Conservation (phyloP, 2,113 vertebrate species). For the Pogona vitticeps region DNA sequence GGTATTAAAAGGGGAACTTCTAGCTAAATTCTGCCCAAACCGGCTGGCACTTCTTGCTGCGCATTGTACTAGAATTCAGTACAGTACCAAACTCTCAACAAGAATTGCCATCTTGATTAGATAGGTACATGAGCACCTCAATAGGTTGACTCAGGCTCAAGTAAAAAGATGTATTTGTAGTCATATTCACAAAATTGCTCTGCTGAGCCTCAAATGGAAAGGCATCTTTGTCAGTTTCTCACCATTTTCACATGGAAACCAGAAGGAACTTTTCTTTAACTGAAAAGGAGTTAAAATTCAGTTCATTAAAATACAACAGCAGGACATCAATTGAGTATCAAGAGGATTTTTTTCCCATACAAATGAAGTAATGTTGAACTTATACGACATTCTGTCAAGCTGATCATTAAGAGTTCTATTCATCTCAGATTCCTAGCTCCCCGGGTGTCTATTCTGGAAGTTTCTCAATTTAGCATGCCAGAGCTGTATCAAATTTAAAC, state of each 20-base stretch:
- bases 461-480: conserved; percentile 52
- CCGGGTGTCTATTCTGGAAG: conserved; percentile 47
- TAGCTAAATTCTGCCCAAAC: no score
- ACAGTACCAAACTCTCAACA: no score
- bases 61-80: no score
- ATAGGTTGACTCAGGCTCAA: neutral
- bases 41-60: no score
- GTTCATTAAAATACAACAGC: conserved; percentile 59
- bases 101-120: neutral
- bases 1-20: no score
- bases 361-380: conserved; percentile 50
- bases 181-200: neutral
- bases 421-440: conserved; percentile 50
- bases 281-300: conserved; percentile 40
- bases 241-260: neutral
- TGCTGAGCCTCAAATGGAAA: neutral
- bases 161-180: neutral
- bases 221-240: neutral
- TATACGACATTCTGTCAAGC: conserved; percentile 26
- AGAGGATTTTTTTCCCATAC: conserved; percentile 46
- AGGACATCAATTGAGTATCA: conserved; percentile 47
- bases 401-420: conserved; percentile 65
- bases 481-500: conserved; percentile 50
- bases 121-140: neutral
- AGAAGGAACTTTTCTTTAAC: conserved; percentile 6